Evolutionary conservation across 2,797 vertebrate genomes (phyloP).

Genomic region (Muscicapa comitata): DNA sequence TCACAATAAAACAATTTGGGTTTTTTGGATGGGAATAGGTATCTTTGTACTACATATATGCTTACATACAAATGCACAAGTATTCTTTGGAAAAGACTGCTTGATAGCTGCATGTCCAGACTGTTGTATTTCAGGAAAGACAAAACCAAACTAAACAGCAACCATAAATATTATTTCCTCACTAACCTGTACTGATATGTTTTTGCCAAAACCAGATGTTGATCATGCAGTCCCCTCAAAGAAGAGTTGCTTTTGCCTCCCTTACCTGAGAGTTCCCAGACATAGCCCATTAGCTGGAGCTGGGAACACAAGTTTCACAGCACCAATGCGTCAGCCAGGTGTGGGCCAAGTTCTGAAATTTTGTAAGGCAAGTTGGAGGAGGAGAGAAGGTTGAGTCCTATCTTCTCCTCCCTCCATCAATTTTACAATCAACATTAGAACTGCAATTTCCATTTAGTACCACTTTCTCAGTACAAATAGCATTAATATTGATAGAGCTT

Average conservation of each 20-base stretch:
- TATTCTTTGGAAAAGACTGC: background rate
- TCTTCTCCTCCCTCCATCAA: background rate
- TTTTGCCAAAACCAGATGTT: background rate
- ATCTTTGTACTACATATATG: background rate
- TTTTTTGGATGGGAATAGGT: background rate
- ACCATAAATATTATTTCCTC: background rate
- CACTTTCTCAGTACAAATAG: background rate
- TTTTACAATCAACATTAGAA: background rate
- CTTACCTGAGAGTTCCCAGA: background rate
- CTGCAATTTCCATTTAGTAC: background rate
- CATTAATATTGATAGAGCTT: background rate
- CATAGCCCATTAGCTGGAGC: background rate
- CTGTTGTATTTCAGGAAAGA: background rate
- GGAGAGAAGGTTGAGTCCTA: background rate
- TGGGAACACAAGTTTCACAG: background rate
- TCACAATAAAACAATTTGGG: background rate
- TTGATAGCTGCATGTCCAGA: background rate
- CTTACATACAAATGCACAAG: background rate
- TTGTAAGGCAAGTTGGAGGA: background rate
- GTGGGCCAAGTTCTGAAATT: background rate
- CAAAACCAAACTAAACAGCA: background rate
- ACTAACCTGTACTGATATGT: background rate
- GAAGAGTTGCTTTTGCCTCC: background rate
- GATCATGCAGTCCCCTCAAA: background rate
- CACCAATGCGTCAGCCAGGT: background rate